Evolutionary conservation across 53 echinoderm and acorn worm genomes (phyloP).

Genomic region (Antedon mediterranea): DNA sequence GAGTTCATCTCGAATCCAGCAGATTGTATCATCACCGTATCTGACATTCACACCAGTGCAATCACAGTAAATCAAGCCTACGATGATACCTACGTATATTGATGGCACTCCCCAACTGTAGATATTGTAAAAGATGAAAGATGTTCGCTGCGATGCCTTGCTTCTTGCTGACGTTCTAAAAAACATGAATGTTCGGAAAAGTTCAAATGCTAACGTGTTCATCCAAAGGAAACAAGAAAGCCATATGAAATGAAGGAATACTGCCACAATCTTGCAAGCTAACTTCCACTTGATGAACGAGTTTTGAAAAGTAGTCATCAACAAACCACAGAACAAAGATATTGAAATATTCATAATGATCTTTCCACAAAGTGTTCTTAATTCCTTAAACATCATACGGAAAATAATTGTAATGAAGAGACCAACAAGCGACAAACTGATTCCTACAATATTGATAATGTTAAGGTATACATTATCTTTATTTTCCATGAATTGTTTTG

Average conservation of each 20-base stretch:
- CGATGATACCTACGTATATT: constrained; percentile 5
- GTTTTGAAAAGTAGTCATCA: constrained; percentile 8
- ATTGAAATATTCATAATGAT: constrained; percentile 22
- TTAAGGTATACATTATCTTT: not conserved
- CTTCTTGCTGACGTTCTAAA: not conserved
- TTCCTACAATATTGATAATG: not conserved
- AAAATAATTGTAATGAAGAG: not conserved
- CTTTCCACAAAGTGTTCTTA: constrained; percentile 21
- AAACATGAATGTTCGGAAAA: constrained; percentile 13
- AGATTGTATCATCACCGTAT: constrained; percentile 17
- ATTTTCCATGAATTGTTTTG: not conserved
- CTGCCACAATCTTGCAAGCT: constrained; percentile 18
- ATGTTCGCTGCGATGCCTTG: not conserved
- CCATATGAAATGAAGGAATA: constrained; percentile 23
- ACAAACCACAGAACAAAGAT: constrained; percentile 22
- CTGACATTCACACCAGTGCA: constrained; percentile 9
- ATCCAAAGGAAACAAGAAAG: constrained; percentile 20
- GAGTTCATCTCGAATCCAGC: constrained; percentile 20
- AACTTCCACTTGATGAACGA: constrained; percentile 1
- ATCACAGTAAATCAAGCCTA: constrained; percentile 14
- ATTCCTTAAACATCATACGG: constrained; percentile 5
- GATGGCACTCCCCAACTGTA: constrained; percentile 13
- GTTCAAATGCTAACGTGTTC: constrained; percentile 14
- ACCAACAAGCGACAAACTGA: not conserved
- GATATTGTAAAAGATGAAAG: constrained; percentile 7